Evolutionary conservation across 2,888 invertebrate genomes (phyloP).

Genomic region (Willowsia nigromaculata): DNA sequence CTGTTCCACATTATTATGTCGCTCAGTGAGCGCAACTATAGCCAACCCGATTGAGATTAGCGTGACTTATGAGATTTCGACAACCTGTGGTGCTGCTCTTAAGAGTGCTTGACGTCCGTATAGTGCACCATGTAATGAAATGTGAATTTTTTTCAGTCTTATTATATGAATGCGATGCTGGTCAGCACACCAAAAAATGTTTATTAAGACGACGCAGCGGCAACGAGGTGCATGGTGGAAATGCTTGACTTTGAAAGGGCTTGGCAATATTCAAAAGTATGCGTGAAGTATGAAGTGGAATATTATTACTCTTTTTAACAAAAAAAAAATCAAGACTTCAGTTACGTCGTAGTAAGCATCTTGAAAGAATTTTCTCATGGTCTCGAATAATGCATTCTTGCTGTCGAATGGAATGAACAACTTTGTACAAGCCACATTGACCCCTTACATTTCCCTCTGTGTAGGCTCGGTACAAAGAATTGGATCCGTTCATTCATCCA

Average conservation of each 20-base stretch:
- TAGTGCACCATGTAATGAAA: slow-evolving; percentile 38
- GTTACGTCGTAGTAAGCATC: neutral
- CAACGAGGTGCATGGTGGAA: slow-evolving; percentile 43
- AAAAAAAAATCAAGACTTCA: neutral
- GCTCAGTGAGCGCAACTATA: slow-evolving; percentile 44
- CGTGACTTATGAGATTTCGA: slow-evolving; percentile 76
- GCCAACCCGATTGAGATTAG: slow-evolving; percentile 66
- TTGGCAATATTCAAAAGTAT: slow-evolving; percentile 60
- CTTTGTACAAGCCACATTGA: slow-evolving; percentile 42
- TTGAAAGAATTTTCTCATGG: slow-evolving; percentile 63
- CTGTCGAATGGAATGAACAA: slow-evolving; percentile 31
- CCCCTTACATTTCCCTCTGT: slow-evolving; percentile 34
- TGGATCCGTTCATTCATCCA: slow-evolving; percentile 62
- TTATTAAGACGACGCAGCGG: slow-evolving; percentile 61
- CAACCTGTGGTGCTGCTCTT: slow-evolving; percentile 71
- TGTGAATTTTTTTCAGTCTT: slow-evolving; percentile 38
- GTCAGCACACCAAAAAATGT: slow-evolving; percentile 39
- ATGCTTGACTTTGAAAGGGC: slow-evolving; percentile 65
- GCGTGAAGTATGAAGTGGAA: slow-evolving; percentile 56
- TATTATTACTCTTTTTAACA: slow-evolving; percentile 33
- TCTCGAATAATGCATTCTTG: slow-evolving; percentile 6
- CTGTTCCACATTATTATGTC: slow-evolving; percentile 66
- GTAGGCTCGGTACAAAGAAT: slow-evolving; percentile 48
- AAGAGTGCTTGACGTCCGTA: slow-evolving; percentile 64
- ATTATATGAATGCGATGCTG: slow-evolving; percentile 35